A percentile compares a stretch with the other conserved stretches of the same genome.
Evolutionary conservation across 2,797 vertebrate species (phyloP).

Genomic region (Channallabes apus): DNA sequence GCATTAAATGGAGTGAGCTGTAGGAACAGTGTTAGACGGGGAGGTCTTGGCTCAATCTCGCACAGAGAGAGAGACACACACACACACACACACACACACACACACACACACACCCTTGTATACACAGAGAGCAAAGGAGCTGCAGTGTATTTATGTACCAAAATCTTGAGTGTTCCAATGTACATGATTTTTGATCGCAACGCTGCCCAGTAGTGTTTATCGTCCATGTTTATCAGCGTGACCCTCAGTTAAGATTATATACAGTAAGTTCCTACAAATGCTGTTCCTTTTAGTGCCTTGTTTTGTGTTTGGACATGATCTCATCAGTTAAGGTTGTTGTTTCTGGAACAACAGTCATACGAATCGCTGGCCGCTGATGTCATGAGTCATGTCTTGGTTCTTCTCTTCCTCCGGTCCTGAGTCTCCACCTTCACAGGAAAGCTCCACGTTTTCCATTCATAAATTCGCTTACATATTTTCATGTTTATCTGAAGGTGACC

Average conservation of each 20-base stretch:
- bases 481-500: background rate
- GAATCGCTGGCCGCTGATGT: background rate
- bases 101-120: background rate
- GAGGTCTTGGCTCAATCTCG: background rate
- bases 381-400: background rate
- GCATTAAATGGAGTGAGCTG: constrained; percentile 38
- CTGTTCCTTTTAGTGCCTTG: constrained; percentile 40
- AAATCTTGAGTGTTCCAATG: background rate
- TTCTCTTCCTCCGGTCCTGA: background rate
- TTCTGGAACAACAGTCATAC: background rate
- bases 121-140: background rate
- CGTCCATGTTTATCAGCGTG: background rate
- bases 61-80: background rate
- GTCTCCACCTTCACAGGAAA: background rate
- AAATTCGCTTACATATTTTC: background rate
- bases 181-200: background rate
- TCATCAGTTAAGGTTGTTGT: background rate
- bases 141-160: background rate
- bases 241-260: background rate
- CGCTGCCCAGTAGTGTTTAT: constrained; percentile 38
- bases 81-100: background rate
- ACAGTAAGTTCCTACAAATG: constrained; percentile 30
- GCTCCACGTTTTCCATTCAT: background rate
- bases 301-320: background rate
- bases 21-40: constrained; percentile 24